phyloP scores from a whole-genome alignment of 1,140 invertebrate genomes.

The Drosophila pachea region DNA sequence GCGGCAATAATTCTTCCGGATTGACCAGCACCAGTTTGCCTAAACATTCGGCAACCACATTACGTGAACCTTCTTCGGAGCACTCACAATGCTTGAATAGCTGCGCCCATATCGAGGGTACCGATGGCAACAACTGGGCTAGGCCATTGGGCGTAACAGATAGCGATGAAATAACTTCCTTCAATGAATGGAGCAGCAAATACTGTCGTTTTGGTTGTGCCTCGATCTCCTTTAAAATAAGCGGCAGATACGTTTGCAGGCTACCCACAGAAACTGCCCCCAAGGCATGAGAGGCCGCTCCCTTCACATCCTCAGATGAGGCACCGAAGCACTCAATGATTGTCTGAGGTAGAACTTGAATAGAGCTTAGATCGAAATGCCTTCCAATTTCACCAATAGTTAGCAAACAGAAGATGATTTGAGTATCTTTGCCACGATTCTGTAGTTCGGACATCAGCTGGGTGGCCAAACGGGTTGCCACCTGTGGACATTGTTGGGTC shows the following conservation, averaged over 20 bases:
- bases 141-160: slow-evolving; percentile 88
- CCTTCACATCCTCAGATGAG: slow-evolving; percentile 93
- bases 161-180: slow-evolving; percentile 96
- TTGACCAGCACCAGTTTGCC: slow-evolving; percentile 98
- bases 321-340: slow-evolving; percentile 88
- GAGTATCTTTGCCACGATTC: slow-evolving; percentile 85
- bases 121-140: slow-evolving; percentile 89
- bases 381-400: slow-evolving; percentile 98
- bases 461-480: slow-evolving; percentile 89
- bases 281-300: slow-evolving; percentile 96
- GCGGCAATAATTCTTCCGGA: slow-evolving; percentile 88
- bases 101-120: slow-evolving; percentile 92
- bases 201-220: slow-evolving; percentile 96
- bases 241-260: slow-evolving; percentile 94
- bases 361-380: slow-evolving; percentile 92
- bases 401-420: slow-evolving; percentile 94
- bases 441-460: slow-evolving; percentile 92
- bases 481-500: slow-evolving; percentile 87
- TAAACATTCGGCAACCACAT: slow-evolving; percentile 98
- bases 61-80: slow-evolving; percentile 96
- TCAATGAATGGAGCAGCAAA: slow-evolving; percentile 95
- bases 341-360: slow-evolving; percentile 85
- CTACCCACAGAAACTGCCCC: slow-evolving; percentile 97
- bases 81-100: slow-evolving; percentile 97
- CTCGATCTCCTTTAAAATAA: slow-evolving; percentile 96